Evolutionary conservation across 1,140 invertebrate genomes (phyloP).

Genomic region (Sitophilus oryzae): DNA sequence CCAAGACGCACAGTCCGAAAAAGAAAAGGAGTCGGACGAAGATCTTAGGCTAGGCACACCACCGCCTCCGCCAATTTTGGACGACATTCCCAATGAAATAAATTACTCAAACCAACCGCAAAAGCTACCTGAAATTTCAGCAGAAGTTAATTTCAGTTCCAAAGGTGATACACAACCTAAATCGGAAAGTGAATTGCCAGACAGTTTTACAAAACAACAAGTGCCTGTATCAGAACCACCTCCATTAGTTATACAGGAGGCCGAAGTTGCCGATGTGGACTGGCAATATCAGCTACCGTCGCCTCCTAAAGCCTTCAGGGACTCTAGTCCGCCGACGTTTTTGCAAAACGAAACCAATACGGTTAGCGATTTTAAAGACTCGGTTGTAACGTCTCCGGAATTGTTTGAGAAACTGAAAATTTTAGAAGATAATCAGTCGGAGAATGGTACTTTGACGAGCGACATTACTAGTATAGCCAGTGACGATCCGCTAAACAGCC

Average conservation of each 20-base stretch:
- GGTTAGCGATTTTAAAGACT: constrained; percentile 35
- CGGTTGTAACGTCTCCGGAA: constrained; percentile 41
- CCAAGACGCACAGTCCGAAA: constrained; percentile 8
- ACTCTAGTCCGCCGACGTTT: constrained; percentile 42
- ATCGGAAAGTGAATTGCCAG: not conserved
- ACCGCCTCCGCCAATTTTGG: constrained; percentile 19
- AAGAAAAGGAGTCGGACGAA: constrained; percentile 6
- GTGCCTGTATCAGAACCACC: not conserved
- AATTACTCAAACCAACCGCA: not conserved
- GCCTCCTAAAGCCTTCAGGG: constrained; percentile 56
- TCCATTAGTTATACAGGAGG: constrained; percentile 4
- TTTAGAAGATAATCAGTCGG: constrained; percentile 32
- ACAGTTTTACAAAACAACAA: not conserved
- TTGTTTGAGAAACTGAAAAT: constrained; percentile 40
- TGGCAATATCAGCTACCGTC: constrained; percentile 61
- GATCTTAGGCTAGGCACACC: constrained; percentile 9
- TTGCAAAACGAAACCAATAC: constrained; percentile 31
- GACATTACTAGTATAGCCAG: constrained; percentile 32
- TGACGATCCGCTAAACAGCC: constrained; percentile 36
- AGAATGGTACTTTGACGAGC: constrained; percentile 27
- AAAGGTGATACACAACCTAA: not conserved
- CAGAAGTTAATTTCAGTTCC: too few relatives aligned
- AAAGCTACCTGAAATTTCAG: not conserved
- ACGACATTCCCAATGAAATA: constrained; percentile 1
- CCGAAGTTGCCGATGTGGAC: constrained; percentile 38